phyloP scores from a whole-genome alignment of 92 coral and sea anemone genomes.

The Palythoa caribaeorum region DNA sequence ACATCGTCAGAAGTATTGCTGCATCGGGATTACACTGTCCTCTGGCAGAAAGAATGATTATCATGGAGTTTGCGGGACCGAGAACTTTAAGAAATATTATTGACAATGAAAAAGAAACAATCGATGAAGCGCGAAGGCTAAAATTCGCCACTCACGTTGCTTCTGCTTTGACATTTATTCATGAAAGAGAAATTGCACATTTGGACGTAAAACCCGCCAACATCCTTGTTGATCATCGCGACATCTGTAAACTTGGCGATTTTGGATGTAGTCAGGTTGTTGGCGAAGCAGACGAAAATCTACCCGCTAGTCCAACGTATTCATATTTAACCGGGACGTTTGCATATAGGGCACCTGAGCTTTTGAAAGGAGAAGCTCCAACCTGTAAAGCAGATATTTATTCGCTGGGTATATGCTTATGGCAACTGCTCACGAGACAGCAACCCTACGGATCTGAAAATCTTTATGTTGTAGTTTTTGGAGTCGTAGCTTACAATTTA shows the following conservation, averaged over 20 bases:
- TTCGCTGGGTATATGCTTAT: slow-evolving; percentile 93
- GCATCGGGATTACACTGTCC: slow-evolving; percentile 74
- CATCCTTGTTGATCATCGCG: slow-evolving; percentile 85
- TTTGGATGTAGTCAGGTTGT: slow-evolving; percentile 97
- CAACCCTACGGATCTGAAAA: slow-evolving; percentile 96
- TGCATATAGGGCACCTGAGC: slow-evolving; percentile 98
- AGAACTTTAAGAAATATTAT: slow-evolving; percentile 84
- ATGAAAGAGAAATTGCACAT: slow-evolving; percentile 90
- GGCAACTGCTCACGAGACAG: slow-evolving; percentile 92
- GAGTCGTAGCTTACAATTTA: slow-evolving; percentile 95
- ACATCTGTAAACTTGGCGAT: slow-evolving; percentile 93
- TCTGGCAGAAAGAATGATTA: slow-evolving; percentile 78
- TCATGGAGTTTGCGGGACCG: slow-evolving; percentile 96
- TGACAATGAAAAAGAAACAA: slow-evolving; percentile 80
- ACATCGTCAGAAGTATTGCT: slow-evolving; percentile 86
- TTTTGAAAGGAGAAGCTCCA: slow-evolving; percentile 93
- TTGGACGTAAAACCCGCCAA: slow-evolving; percentile 97
- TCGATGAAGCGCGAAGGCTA: slow-evolving; percentile 80
- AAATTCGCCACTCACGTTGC: slow-evolving; percentile 86
- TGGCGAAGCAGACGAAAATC: slow-evolving; percentile 84
- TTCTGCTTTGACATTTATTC: slow-evolving; percentile 87
- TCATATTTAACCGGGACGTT: slow-evolving; percentile 95
- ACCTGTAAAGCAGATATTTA: slow-evolving; percentile 96
- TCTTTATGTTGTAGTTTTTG: slow-evolving; percentile 94
- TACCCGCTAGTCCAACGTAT: slow-evolving; percentile 99